Base-by-base conservation (phyloP, 2,113 vertebrate genomes). In the Phyllostomus hastatus region DNA sequence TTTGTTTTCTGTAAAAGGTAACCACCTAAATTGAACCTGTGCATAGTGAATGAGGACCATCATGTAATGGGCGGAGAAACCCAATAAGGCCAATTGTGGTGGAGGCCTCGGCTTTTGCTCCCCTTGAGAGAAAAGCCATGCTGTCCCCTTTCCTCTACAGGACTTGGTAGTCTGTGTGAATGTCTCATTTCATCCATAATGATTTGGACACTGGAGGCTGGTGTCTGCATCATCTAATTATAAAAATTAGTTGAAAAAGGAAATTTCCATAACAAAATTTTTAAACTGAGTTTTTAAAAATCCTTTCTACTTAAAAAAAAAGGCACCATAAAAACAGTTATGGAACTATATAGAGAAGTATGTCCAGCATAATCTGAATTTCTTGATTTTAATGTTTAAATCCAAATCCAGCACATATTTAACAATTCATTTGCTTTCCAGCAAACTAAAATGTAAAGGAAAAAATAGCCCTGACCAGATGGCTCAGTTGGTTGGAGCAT, bases 361-460 rank as follows among this genome's bases (percentile, higher is more conserved):
- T 38, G 16, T n/a, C 48, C 59, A 76, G 69, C 10, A 81, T 89
- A n/a, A 94, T 54, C 67, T 72, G 20, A 90, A 96, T 5, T 93
- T 94, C 35, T 75, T 94, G 28, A 94, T 94, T 93, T 66, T 82
- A 93, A 75, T 80, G 48, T 94, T 66, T 94, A 50, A 95, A 83
- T 92, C 57, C 75, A 97, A 97, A 91, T 50, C 26, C 14, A 91
- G 38, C 35, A 89, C 33, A 88, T 52, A 83, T 82, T 87, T 95
- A 96, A 91, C 19, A 88, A 52, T 48, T 6, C 24, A 84, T 81
- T 95, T 95, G 78, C 33, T 92, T 93, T 85, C 38, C 8, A 72
- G 73, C 2, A 92, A 86, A 86, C 17, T 75, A 85, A 89, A 83
- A 93, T 89, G 70, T 85, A 94, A 94, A 67, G 33, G 50, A 80